Evolutionary conservation across 2,797 vertebrate genomes (phyloP), one percentile per base, ranked within the genome.

Genomic region (Urocyon cinereoargenteus): DNA sequence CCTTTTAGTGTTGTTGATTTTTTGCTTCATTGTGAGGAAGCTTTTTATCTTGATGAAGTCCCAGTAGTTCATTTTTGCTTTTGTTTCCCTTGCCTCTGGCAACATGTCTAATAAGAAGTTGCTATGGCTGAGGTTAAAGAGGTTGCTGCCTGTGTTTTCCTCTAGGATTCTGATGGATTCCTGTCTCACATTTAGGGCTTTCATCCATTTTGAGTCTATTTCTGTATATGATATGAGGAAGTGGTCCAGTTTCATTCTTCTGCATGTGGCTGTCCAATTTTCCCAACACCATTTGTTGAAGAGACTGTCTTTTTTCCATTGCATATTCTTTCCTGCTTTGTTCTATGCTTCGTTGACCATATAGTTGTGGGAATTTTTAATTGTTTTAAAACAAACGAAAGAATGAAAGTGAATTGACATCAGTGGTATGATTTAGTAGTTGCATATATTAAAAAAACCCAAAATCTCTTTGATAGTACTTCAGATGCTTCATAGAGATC

Each of bases 331-430:
- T 66, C 15, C 64, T 34, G 66, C n/a, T 68, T 68, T 68, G 16
- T 68, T 19, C 40, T 8, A 68, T 34, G 66, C n/a, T 34, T 68
- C n/a, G n/a, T 68, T 68, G 4, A 18, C 66, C 18, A 34, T 68
- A 34, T 34, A 68, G n/a, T 34, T 68, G n/a, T 34, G 66, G 66
- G 66, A 68, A 21, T 51, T 85, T 72, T 62, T 86, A 73, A 81
- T 70, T 72, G 68, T 94, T 97, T 79, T 84, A 72, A 97, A 91
- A n/a, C 28, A 83, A 40, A 86, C 61, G n/a, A 79, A 93, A 31
- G 40, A 75, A 75, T 86, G 53, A 36, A 78, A 88, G n/a, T 72
- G 72, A 91, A 93, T 51, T 72, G 24, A 68, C 40, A 19, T 61
- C n/a, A 81, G 36, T 93, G 59, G 18, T 92, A 10, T 72, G 14